Conservation (phyloP, 2,888 invertebrate genomes). For the Epistrophe grossulariae region DNA sequence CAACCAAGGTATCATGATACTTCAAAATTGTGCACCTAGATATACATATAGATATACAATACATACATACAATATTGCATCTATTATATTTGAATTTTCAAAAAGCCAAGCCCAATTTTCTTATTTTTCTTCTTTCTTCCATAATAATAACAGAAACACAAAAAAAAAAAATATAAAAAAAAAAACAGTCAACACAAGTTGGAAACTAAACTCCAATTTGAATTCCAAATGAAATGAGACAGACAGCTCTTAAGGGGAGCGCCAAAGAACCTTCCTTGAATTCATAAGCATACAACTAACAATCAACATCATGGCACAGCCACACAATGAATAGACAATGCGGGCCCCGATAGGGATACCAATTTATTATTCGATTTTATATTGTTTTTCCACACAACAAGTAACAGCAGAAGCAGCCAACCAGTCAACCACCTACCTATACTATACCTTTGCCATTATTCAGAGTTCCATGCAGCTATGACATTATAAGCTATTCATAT, state of each 20-base stretch:
- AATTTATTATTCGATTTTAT: slow-evolving; percentile 53
- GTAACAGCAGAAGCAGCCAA: slow-evolving; percentile 25
- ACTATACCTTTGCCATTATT: slow-evolving; percentile 7
- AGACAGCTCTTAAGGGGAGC: slow-evolving; percentile 45
- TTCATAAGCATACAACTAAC: slow-evolving; percentile 56
- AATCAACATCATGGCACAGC: slow-evolving; percentile 47
- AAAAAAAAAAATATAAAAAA: neutral
- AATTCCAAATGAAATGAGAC: slow-evolving; percentile 62
- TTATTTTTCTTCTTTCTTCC: slow-evolving; percentile 16
- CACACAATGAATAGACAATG: slow-evolving; percentile 63
- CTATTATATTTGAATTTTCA: slow-evolving; percentile 39
- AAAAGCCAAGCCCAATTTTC: slow-evolving; percentile 44
- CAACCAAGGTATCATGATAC: neutral
- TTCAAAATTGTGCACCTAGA: slow-evolving; percentile 34
- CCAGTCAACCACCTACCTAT: slow-evolving; percentile 1
- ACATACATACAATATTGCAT: slow-evolving; percentile 11
- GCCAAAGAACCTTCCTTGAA: slow-evolving; percentile 50
- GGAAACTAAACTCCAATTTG: slow-evolving; percentile 55
- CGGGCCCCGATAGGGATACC: slow-evolving; percentile 21
- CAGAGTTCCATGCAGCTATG: slow-evolving; percentile 1
- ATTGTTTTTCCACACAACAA: slow-evolving; percentile 24
- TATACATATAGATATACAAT: neutral
- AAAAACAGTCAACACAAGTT: slow-evolving; percentile 31
- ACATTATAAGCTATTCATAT: slow-evolving; percentile 45
- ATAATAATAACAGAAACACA: slow-evolving; percentile 12